phyloP scores from a whole-genome alignment of 2,797 vertebrate genomes.

The Notolabrus celidotus region DNA sequence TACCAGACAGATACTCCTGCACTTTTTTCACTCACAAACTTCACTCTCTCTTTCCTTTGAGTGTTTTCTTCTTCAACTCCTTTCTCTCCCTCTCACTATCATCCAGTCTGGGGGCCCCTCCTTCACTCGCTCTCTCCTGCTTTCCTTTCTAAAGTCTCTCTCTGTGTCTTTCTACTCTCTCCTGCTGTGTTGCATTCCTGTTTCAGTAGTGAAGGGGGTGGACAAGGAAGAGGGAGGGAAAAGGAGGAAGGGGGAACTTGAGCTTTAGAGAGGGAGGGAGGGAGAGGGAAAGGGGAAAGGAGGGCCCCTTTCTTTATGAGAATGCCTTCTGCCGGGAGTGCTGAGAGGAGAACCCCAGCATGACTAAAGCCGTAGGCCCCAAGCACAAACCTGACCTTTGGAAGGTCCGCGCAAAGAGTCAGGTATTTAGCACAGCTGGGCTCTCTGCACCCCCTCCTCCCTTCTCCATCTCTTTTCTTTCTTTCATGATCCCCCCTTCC shows the following conservation, averaged over 20 bases:
- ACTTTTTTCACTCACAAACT: slow-evolving; percentile 67
- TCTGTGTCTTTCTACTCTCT: slow-evolving; percentile 77
- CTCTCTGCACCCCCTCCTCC: slow-evolving; percentile 72
- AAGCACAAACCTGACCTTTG: slow-evolving; percentile 83
- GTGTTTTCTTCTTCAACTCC: slow-evolving; percentile 52
- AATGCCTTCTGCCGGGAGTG: slow-evolving; percentile 85
- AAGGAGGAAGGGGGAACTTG: slow-evolving; percentile 78
- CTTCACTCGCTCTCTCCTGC: slow-evolving; percentile 64
- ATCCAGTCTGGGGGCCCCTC: slow-evolving; percentile 65
- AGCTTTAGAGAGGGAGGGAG: slow-evolving; percentile 72
- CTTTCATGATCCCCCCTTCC: slow-evolving; percentile 75
- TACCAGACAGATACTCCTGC: slow-evolving; percentile 65
- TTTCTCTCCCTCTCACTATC: slow-evolving; percentile 59
- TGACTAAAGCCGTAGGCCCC: slow-evolving; percentile 87
- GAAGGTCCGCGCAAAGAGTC: slow-evolving; percentile 83
- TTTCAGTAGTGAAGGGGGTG: slow-evolving; percentile 79
- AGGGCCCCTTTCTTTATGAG: slow-evolving; percentile 89
- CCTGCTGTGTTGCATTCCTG: slow-evolving; percentile 85
- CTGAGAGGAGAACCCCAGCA: slow-evolving; percentile 85
- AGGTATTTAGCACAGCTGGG: slow-evolving; percentile 88
- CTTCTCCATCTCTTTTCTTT: slow-evolving; percentile 75
- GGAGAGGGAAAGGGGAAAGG: slow-evolving; percentile 73
- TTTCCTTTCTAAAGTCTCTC: slow-evolving; percentile 77
- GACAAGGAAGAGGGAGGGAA: slow-evolving; percentile 73
- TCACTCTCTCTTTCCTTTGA: slow-evolving; percentile 42